phyloP scores from a whole-genome alignment of 2,797 vertebrate genomes.

The Bucorvus abyssinicus region DNA sequence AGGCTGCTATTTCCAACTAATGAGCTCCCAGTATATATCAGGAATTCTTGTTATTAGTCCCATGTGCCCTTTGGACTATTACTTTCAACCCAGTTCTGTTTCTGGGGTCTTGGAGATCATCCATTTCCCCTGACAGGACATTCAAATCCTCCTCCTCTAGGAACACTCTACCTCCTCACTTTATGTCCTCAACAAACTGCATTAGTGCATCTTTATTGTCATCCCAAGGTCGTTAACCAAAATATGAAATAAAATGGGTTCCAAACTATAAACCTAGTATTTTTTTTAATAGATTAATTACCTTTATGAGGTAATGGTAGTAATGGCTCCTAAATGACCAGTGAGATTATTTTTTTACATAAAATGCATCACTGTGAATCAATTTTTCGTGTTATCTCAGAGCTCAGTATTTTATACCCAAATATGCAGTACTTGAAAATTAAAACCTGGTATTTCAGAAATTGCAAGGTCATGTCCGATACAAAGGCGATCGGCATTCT shows the following conservation, averaged over 20 bases:
- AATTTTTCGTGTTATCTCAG: neutral
- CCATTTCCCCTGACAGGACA: neutral
- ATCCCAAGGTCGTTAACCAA: neutral
- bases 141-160: neutral
- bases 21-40: slow-evolving; percentile 6
- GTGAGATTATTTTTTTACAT: neutral
- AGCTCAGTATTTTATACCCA: neutral
- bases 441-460: neutral
- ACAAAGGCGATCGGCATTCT: neutral
- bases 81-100: neutral
- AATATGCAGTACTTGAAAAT: neutral
- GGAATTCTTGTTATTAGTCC: slow-evolving; percentile 20
- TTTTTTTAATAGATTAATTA: neutral
- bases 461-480: neutral
- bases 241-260: neutral
- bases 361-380: neutral
- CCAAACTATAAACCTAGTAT: neutral
- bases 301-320: neutral
- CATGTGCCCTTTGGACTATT: neutral
- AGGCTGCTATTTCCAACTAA: slow-evolving; percentile 31
- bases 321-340: neutral
- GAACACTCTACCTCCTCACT: neutral
- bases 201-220: neutral
- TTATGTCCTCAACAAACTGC: neutral
- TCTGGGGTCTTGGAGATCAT: neutral